phyloP scores from a whole-genome alignment of 1,140 invertebrate genomes.

The Lysiphlebus fabarum region DNA sequence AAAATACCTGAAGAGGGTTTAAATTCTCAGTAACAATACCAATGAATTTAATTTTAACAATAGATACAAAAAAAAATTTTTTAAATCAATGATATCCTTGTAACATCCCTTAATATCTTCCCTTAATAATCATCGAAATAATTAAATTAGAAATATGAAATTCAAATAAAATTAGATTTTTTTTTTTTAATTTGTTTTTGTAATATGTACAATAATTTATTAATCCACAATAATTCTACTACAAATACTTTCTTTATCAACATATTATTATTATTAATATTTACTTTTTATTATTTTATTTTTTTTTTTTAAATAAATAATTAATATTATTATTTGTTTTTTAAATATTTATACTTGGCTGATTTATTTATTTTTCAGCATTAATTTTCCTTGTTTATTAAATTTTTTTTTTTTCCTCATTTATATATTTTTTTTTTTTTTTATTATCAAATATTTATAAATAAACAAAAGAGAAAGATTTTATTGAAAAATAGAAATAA shows the following conservation, averaged over 20 bases:
- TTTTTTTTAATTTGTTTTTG: conserved; percentile 32
- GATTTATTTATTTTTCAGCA: conserved; percentile 2
- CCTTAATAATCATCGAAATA: conserved; percentile 18
- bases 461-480: too few species aligned
- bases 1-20: conserved; percentile 28
- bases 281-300: conserved; percentile 23
- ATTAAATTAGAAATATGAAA: not conserved
- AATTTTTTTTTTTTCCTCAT: too few species aligned
- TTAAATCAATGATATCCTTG: too few species aligned
- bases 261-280: conserved; percentile 8
- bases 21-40: conserved; percentile 31
- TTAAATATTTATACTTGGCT: not conserved
- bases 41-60: conserved; percentile 27
- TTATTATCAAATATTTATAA: too few species aligned
- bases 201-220: conserved; percentile 55
- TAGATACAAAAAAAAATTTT: conserved; percentile 23
- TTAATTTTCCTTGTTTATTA: not conserved
- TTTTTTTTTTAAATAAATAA: not conserved
- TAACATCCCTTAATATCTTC: too few species aligned
- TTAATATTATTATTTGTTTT: conserved; percentile 4
- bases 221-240: conserved; percentile 42
- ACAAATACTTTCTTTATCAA: conserved; percentile 43
- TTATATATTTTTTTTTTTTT: too few species aligned
- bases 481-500: too few species aligned
- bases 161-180: too few species aligned